These are phyloP conservation scores for Neomorphus geoffroyi DNA, from an alignment of 2,797 vertebrate species.

Conservation along the genomic window DNA sequence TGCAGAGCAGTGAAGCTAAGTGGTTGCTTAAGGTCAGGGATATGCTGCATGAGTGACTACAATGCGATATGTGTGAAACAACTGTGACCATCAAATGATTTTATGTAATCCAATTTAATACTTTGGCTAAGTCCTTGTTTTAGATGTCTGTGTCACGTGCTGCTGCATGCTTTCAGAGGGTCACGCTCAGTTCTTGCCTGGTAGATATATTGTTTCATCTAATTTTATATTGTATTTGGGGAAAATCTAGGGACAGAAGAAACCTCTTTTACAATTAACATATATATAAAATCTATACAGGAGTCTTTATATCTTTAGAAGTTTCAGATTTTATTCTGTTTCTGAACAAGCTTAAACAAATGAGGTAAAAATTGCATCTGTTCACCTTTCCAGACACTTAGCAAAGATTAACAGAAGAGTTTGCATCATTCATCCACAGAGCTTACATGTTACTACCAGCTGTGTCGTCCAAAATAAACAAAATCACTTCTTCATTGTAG, in stretches of 20 bases:
- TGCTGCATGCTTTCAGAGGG: not conserved
- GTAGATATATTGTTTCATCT: not conserved
- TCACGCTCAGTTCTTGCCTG: not conserved
- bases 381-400: not conserved
- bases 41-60: fast-evolving
- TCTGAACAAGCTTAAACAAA: not conserved
- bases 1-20: not conserved
- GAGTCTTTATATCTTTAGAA: not conserved
- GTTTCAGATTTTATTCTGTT: not conserved
- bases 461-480: not conserved
- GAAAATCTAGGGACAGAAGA: not conserved
- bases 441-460: not conserved
- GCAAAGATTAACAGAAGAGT: not conserved
- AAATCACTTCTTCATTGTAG: constrained; percentile 4
- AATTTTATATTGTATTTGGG: not conserved
- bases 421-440: not conserved
- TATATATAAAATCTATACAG: not conserved
- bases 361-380: not conserved
- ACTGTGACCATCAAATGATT: fast-evolving
- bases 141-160: not conserved
- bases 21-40: not conserved
- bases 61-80: fast-evolving
- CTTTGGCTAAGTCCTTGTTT: not conserved
- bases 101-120: not conserved
- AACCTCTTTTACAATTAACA: not conserved